Conservation (phyloP, 2,113 vertebrate genomes). For the Lepidothrix coronata region DNA sequence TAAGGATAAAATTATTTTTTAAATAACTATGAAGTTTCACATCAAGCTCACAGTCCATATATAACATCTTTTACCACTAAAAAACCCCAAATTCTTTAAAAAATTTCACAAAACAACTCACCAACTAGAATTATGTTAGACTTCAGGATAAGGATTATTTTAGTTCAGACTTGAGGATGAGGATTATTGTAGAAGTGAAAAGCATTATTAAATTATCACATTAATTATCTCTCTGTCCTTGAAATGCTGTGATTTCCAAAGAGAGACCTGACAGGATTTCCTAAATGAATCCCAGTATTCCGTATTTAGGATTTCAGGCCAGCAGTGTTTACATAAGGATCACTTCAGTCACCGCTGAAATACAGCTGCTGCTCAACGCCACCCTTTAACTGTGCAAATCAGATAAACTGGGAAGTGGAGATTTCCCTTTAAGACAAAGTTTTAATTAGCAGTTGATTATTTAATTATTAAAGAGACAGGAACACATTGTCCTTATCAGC, state of each 20-base stretch:
- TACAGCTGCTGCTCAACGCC: background rate
- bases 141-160: background rate
- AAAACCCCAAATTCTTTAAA: background rate
- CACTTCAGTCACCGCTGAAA: background rate
- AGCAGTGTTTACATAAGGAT: background rate
- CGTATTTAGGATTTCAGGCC: background rate
- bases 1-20: background rate
- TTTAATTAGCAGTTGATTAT: constrained; percentile 43
- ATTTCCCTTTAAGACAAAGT: constrained; percentile 13
- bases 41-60: background rate
- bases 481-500: background rate
- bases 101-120: background rate
- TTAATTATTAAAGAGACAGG: constrained; percentile 2
- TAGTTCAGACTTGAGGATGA: background rate
- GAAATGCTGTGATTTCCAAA: background rate
- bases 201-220: background rate
- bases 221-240: background rate
- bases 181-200: background rate
- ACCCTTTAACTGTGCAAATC: background rate
- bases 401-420: background rate
- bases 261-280: background rate
- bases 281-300: background rate
- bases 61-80: background rate
- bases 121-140: background rate
- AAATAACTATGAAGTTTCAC: background rate